A percentile compares a stretch with the other conserved stretches of the same genome.
Conservation (phyloP, 2,888 invertebrate species). For the Sinopyrophorus schimmeli region DNA sequence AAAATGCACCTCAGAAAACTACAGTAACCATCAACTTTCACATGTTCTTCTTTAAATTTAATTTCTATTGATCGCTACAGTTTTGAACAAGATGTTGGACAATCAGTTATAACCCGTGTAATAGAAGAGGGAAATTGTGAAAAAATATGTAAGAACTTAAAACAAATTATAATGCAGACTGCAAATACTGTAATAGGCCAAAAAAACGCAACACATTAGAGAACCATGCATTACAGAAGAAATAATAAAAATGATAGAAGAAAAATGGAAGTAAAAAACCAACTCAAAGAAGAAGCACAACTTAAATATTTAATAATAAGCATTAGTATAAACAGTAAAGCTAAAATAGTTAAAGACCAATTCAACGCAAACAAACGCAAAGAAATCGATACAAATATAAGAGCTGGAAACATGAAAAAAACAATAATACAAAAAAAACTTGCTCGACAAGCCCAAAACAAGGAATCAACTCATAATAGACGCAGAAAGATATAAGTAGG, state of each 20-base stretch:
- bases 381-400: no score
- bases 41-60: no score
- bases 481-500: no score
- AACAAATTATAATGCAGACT: neutral
- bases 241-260: slow-evolving; percentile 1
- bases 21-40: no score
- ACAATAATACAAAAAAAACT: no score
- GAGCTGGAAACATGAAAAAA: no score
- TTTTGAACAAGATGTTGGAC: no score
- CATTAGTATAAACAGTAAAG: neutral
- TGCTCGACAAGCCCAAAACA: no score
- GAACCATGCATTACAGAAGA: slow-evolving; percentile 1
- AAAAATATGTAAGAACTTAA: no score
- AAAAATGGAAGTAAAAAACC: neutral
- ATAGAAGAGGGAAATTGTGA: neutral
- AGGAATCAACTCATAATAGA: no score
- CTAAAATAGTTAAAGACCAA: neutral
- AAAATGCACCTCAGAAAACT: no score
- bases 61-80: no score
- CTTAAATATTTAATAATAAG: neutral
- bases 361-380: neutral
- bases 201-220: neutral
- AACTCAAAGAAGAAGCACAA: neutral
- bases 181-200: neutral
- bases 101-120: neutral